phyloP scores from a whole-genome alignment of 2,888 invertebrate species.

The Noctua janthina region DNA sequence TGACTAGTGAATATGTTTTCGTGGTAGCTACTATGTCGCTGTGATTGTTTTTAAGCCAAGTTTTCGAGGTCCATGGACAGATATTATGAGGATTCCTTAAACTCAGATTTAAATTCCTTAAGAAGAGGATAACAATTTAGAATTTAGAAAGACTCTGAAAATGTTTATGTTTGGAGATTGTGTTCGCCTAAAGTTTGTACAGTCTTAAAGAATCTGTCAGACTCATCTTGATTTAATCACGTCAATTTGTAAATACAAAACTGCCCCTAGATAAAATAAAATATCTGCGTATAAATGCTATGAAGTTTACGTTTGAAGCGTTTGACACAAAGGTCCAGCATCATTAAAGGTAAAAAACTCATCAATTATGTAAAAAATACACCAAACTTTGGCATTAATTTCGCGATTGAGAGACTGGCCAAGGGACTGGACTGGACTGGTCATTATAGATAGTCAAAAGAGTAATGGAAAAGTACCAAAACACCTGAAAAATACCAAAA shows the following conservation, averaged over 20 bases:
- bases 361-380: neutral
- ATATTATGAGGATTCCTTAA: neutral
- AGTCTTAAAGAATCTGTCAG: neutral
- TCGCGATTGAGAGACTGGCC: too few relatives aligned
- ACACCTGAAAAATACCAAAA: neutral
- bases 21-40: neutral
- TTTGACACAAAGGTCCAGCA: neutral
- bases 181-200: neutral
- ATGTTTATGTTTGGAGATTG: neutral
- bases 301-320: neutral
- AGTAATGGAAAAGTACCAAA: neutral
- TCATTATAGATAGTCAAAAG: neutral
- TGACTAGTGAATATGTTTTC: constrained; percentile 52
- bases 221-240: neutral
- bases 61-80: neutral
- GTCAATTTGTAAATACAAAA: neutral
- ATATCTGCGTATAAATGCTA: neutral
- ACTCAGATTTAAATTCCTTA: neutral
- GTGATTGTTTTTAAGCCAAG: constrained; percentile 4
- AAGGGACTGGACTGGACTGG: too few relatives aligned
- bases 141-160: neutral
- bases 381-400: neutral
- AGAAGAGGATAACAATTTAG: neutral
- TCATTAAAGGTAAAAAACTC: neutral
- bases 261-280: neutral